A percentile compares a stretch with the other conserved stretches of the same genome.
phyloP scores from a whole-genome alignment of 2,888 invertebrate genomes.

The Trissoscelio sp. region DNA sequence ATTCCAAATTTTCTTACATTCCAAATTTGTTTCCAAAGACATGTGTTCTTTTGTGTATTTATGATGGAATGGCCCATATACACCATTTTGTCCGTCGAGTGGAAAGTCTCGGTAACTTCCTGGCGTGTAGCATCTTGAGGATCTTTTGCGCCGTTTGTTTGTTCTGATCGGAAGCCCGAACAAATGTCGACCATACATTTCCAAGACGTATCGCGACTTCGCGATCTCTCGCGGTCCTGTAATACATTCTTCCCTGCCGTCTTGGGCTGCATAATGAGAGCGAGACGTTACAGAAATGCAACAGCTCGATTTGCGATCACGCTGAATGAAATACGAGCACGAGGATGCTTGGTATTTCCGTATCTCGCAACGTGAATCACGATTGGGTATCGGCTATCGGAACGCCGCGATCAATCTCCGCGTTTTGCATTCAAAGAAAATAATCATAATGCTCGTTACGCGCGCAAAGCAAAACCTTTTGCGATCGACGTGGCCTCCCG shows the following conservation, averaged over 20 bases:
- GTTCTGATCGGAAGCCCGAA: slow-evolving; percentile 64
- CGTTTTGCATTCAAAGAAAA: slow-evolving; percentile 55
- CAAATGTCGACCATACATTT: slow-evolving; percentile 63
- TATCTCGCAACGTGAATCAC: slow-evolving; percentile 67
- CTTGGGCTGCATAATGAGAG: slow-evolving; percentile 65
- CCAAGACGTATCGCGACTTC: slow-evolving; percentile 51
- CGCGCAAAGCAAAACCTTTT: slow-evolving; percentile 25
- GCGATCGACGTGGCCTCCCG: slow-evolving; percentile 13
- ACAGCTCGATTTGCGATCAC: slow-evolving; percentile 61
- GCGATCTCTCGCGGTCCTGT: slow-evolving; percentile 62
- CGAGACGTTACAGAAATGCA: slow-evolving; percentile 65
- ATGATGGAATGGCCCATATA: no score
- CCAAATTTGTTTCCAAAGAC: no score
- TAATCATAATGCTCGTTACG: slow-evolving; percentile 58
- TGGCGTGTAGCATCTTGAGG: slow-evolving; percentile 16
- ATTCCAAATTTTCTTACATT: no score
- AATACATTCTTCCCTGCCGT: slow-evolving; percentile 47
- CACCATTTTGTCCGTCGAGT: not conserved
- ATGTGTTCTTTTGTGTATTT: no score
- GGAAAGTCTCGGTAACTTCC: slow-evolving; percentile 11
- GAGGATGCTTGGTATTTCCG: slow-evolving; percentile 61
- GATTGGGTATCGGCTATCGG: slow-evolving; percentile 63
- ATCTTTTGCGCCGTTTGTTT: slow-evolving; percentile 64
- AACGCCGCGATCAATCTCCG: slow-evolving; percentile 59
- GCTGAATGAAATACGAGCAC: slow-evolving; percentile 64